phyloP scores from a whole-genome alignment of 2,888 invertebrate species.

The Oscheius onirici region DNA sequence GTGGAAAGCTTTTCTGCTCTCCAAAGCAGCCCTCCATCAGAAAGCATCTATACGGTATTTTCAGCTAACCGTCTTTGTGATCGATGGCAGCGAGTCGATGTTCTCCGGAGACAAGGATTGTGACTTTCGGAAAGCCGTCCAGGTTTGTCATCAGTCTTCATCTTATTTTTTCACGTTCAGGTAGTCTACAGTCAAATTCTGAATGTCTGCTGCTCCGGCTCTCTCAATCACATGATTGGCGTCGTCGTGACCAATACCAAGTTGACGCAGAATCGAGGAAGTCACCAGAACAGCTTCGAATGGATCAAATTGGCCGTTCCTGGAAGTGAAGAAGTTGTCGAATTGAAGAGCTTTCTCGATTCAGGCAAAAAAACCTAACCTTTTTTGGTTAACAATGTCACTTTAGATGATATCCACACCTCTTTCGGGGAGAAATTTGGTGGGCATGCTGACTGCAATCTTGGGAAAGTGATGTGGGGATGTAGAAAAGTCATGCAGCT shows the following conservation, averaged over 20 bases:
- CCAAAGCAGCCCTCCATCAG: not conserved
- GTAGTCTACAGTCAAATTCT: slow-evolving; percentile 25
- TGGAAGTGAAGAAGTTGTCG: slow-evolving; percentile 42
- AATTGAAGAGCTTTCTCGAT: slow-evolving; percentile 34
- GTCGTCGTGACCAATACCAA: slow-evolving; percentile 49
- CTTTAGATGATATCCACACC: slow-evolving; percentile 32
- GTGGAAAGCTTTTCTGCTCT: no score
- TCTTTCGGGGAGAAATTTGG: slow-evolving; percentile 31
- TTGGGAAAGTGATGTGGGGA: slow-evolving; percentile 31
- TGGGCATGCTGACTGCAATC: slow-evolving; percentile 31
- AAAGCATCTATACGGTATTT: not conserved
- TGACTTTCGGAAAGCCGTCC: slow-evolving; percentile 21
- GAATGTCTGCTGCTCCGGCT: slow-evolving; percentile 29
- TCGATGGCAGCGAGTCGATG: slow-evolving; percentile 32
- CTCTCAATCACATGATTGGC: slow-evolving; percentile 49
- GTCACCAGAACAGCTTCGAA: slow-evolving; percentile 19
- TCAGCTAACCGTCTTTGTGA: slow-evolving; percentile 37
- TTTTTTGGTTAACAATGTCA: no score
- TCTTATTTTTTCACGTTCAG: not conserved
- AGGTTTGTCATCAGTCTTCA: not conserved
- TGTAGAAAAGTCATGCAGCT: slow-evolving; percentile 29
- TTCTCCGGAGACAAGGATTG: slow-evolving; percentile 25
- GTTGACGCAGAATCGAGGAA: not conserved
- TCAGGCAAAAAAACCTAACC: slow-evolving; percentile 36
- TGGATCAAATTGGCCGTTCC: slow-evolving; percentile 22